These are phyloP conservation scores for Chondrilla cf. caribensis DNA, from an alignment of 37 sponge, comb jelly and placozoan species.

Conservation along the genomic window DNA sequence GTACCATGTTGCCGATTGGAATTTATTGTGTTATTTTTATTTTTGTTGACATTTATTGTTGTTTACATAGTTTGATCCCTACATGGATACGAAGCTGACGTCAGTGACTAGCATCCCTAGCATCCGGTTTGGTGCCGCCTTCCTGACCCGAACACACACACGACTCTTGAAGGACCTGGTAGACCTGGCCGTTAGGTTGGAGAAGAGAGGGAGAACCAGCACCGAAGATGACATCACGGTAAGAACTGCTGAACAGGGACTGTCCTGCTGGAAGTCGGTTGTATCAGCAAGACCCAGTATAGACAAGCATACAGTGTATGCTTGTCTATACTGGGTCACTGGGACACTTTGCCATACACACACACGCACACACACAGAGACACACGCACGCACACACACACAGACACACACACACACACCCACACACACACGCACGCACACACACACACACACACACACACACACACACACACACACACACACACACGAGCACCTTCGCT, in stretches of 20 bases:
- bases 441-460: background rate
- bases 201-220: background rate
- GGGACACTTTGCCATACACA: background rate
- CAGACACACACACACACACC: background rate
- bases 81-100: background rate
- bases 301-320: too few species aligned
- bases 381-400: slow-evolving; percentile 11
- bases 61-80: slow-evolving; percentile 4
- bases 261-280: too few species aligned
- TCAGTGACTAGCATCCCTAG: slow-evolving; percentile 56
- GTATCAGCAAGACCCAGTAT: too few species aligned
- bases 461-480: background rate
- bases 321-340: background rate
- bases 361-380: background rate
- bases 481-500: background rate
- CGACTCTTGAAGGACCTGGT: slow-evolving; percentile 78
- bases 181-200: slow-evolving; percentile 28
- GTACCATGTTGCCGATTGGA: too few species aligned
- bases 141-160: slow-evolving; percentile 71
- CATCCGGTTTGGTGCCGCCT: slow-evolving; percentile 74
- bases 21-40: too few species aligned
- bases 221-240: too few species aligned
- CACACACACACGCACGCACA: too few species aligned
- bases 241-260: too few species aligned
- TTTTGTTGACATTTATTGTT: too few species aligned